Evolutionary conservation across 1,140 invertebrate genomes (phyloP).

Genomic region (Trichogramma pretiosum): DNA sequence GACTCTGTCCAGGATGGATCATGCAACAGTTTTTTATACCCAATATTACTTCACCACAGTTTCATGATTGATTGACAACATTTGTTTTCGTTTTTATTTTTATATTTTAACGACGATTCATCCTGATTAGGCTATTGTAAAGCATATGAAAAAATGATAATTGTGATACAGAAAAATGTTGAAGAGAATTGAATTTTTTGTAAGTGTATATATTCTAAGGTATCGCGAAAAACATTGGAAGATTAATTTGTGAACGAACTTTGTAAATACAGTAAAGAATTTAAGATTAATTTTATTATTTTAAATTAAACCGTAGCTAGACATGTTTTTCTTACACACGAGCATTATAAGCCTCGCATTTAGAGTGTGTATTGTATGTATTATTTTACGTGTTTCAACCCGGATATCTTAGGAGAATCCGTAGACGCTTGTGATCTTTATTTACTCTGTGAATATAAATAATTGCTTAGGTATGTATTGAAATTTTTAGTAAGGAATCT

Average conservation of each 20-base stretch:
- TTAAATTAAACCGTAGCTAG: conserved; percentile 17
- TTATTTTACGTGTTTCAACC: conserved; percentile 39
- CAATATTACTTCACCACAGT: neutral
- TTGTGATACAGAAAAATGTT: too few relatives aligned
- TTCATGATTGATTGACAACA: neutral
- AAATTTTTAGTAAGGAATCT: conserved; percentile 30
- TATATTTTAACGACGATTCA: conserved; percentile 1
- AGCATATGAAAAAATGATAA: conserved; percentile 1
- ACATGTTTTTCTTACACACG: conserved; percentile 20
- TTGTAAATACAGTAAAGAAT: conserved; percentile 28
- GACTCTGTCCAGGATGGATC: conserved; percentile 7
- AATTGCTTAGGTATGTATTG: neutral
- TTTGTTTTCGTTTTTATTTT: neutral
- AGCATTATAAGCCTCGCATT: conserved; percentile 24
- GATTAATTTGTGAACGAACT: conserved; percentile 18
- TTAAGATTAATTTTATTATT: conserved; percentile 28
- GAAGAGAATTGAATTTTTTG: too few relatives aligned
- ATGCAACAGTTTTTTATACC: neutral
- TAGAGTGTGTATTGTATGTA: conserved; percentile 27
- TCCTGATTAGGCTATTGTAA: neutral
- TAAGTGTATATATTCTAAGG: neutral
- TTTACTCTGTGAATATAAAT: conserved; percentile 31
- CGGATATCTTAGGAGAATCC: conserved; percentile 28
- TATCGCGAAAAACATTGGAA: too few relatives aligned
- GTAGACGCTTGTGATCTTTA: conserved; percentile 45